A percentile compares a stretch with the other conserved stretches of the same genome.
These are phyloP conservation scores for Leptinotarsa juncta DNA, from an alignment of 2,888 invertebrate genomes.

Conservation along the genomic window DNA sequence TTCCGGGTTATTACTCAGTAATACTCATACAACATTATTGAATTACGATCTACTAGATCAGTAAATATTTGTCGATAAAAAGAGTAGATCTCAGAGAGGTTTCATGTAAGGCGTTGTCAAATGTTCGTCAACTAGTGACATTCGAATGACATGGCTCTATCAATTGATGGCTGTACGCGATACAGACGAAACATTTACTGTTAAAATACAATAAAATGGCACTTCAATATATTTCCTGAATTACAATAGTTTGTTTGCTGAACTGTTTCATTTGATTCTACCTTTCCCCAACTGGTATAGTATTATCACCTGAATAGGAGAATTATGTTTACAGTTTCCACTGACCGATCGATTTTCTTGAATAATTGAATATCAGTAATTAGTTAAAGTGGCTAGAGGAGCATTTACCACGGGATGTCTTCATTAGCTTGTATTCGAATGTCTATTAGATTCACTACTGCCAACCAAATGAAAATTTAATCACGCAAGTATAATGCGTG, in stretches of 20 bases:
- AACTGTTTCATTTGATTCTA: background rate
- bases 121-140: background rate
- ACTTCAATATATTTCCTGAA: background rate
- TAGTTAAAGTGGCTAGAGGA: slow-evolving; percentile 37
- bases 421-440: slow-evolving; percentile 19
- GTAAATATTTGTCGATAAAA: background rate
- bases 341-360: slow-evolving; percentile 36
- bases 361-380: slow-evolving; percentile 42
- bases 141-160: background rate
- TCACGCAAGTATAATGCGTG: background rate
- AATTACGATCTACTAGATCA: too few relatives aligned
- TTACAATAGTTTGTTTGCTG: background rate
- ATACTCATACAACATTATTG: too few relatives aligned
- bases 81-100: background rate
- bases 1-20: too few relatives aligned
- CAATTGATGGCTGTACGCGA: background rate
- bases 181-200: background rate
- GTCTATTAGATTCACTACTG: background rate
- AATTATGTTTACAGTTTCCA: slow-evolving; percentile 20
- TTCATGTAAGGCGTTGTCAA: background rate
- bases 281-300: background rate
- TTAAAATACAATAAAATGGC: background rate
- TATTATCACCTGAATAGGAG: background rate
- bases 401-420: slow-evolving; percentile 21
- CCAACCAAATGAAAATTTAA: background rate